Conservation (phyloP, 2,797 vertebrate species). For the Argya squamiceps region DNA sequence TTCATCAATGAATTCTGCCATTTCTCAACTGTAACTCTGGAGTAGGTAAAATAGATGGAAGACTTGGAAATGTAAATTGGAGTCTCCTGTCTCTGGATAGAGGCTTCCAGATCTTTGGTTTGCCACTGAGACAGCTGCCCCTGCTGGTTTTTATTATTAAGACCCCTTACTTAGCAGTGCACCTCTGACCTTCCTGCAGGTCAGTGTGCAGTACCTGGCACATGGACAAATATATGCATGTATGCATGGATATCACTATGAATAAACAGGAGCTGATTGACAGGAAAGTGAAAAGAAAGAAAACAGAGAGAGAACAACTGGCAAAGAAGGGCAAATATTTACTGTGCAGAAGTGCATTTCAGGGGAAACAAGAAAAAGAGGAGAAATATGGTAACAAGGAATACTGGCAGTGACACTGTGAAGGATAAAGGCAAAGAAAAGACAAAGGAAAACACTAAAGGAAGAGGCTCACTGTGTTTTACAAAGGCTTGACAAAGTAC, state of each 20-base stretch:
- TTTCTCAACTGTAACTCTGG: neutral
- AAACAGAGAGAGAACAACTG: neutral
- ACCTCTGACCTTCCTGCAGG: neutral
- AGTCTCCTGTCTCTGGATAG: neutral
- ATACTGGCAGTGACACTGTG: neutral
- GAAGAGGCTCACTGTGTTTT: neutral
- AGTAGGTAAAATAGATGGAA: neutral
- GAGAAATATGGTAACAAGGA: neutral
- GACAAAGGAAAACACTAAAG: neutral
- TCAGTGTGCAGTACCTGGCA: neutral
- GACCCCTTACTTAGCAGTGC: neutral
- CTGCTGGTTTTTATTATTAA: neutral
- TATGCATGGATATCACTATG: neutral
- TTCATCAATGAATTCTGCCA: neutral
- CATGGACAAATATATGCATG: neutral
- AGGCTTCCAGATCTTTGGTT: neutral
- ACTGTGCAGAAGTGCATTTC: neutral
- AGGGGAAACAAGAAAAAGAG: neutral
- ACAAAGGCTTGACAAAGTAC: neutral
- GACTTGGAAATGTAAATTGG: neutral
- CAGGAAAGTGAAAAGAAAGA: neutral
- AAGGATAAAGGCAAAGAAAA: neutral
- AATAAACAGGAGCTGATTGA: neutral
- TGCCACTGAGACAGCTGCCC: neutral
- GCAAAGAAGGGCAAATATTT: slow-evolving; percentile 1